Base-by-base conservation (phyloP, 2,888 invertebrate genomes). In the Trichopria drosophilae region DNA sequence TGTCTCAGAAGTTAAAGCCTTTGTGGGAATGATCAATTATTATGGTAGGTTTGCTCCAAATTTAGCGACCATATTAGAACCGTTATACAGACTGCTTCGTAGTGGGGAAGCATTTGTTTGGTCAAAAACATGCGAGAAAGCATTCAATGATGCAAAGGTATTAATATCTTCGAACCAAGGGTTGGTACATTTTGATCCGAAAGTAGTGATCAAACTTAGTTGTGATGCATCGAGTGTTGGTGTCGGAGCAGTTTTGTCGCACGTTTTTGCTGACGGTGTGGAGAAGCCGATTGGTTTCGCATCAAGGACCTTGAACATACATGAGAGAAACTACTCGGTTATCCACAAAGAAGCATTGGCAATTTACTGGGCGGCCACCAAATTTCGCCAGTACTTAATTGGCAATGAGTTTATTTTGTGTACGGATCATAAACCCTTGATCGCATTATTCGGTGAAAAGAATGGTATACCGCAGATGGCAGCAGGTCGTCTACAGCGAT, bases 11-110 rank as follows among this genome's bases (percentile, higher is more conserved):
- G 44, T 69, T 1, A 57, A 58, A 24, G 58, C 68, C 1, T 72
- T 70, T 53, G 31, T 65, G 3, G 72, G 72, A 0, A 60, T 70
- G 46, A 52, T 70, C 0, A 72, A 73, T 58, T 75, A 71, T 58
- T 76, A 74, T 53, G 60, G 66, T 6, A 62, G 62, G 34, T 76
- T 75, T 60, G 54, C 73, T 1, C 58, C 63, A 73, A 61, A 64
- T 19, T 53, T 68, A n/a, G 44, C 70, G 4, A 45, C 42, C 1
- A 61, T 66, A 10, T 55, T 64, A 22, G 50, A 55, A 10, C 71
- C 71, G 0, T 47, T 75, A 9, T 64, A 73, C 49, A 28, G 53
- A 1, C 46, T 71, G 13, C 53, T 64, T 7, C 40, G 56, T 22
- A 59, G 61, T 26, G 51, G 62, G 26, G 51, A 61, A 9, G 41